Conservation (phyloP, 2,113 vertebrate genomes). For the Semnornis frantzii region DNA sequence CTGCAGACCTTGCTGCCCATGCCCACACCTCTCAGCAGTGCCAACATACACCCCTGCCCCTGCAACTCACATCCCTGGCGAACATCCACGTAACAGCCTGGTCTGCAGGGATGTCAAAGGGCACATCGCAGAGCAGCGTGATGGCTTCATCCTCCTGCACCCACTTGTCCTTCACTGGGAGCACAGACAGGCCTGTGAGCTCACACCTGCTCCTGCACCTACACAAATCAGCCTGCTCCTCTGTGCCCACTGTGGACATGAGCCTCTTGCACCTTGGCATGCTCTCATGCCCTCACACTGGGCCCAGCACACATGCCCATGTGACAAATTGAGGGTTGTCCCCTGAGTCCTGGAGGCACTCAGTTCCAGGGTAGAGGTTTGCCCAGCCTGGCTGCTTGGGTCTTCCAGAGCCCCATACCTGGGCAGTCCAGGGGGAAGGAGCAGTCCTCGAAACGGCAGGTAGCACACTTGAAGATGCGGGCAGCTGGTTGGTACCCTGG, state of each 20-base stretch:
- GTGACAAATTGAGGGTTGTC: neutral
- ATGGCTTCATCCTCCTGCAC: neutral
- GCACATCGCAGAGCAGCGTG: neutral
- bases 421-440: slow-evolving; percentile 26
- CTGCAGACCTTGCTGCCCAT: neutral
- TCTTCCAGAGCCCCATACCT: neutral
- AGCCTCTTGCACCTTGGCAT: neutral
- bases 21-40: neutral
- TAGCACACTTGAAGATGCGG: neutral
- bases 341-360: neutral
- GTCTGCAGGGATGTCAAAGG: neutral
- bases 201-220: neutral
- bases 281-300: neutral
- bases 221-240: neutral
- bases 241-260: neutral
- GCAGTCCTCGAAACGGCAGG: neutral
- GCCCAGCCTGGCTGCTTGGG: neutral
- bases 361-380: neutral
- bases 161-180: slow-evolving; percentile 5
- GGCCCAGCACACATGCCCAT: neutral
- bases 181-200: neutral
- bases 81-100: neutral
- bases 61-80: slow-evolving; percentile 21
- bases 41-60: accelerated
- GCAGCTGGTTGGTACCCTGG: slow-evolving; percentile 26